A percentile compares a stretch with the other conserved stretches of the same genome.
Evolutionary conservation across 2,888 invertebrate genomes (phyloP).

Genomic region (Synergus umbraculus): DNA sequence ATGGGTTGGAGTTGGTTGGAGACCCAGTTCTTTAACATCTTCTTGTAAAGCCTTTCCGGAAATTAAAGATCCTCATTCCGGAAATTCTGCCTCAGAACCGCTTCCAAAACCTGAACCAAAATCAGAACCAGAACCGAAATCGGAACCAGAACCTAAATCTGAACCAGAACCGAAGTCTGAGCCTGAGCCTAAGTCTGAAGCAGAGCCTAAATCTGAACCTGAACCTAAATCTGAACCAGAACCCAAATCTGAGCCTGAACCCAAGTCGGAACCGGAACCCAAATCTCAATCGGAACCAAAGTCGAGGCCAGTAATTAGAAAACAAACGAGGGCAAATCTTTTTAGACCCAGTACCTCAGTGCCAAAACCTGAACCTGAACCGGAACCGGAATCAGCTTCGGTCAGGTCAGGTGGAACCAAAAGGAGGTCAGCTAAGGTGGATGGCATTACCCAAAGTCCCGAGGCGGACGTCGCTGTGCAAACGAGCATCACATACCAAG

Average conservation of each 20-base stretch:
- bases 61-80: conserved; percentile 76
- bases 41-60: conserved; percentile 90
- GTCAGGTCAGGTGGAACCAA: conserved; percentile 69
- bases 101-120: conserved; percentile 77
- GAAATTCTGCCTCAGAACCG: conserved; percentile 71
- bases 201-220: conserved; percentile 75
- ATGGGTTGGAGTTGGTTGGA: conserved; percentile 92
- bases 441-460: conserved; percentile 62
- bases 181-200: conserved; percentile 76
- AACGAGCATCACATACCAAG: conserved; percentile 88
- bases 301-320: conserved; percentile 66
- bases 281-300: conserved; percentile 71
- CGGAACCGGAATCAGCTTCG: conserved; percentile 69
- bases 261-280: conserved; percentile 77
- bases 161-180: conserved; percentile 74
- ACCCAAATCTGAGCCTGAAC: conserved; percentile 76
- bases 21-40: conserved; percentile 86
- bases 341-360: conserved; percentile 69
- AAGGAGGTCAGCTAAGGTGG: conserved; percentile 71
- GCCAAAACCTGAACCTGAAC: conserved; percentile 77
- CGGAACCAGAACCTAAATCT: conserved; percentile 63
- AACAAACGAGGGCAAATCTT: conserved; percentile 63
- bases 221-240: conserved; percentile 73
- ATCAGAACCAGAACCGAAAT: conserved; percentile 64
- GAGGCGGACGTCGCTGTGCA: conserved; percentile 84